These are phyloP conservation scores for Cyanoramphus novaezelandiae DNA, from an alignment of 2,113 vertebrate genomes.

Conservation along the genomic window DNA sequence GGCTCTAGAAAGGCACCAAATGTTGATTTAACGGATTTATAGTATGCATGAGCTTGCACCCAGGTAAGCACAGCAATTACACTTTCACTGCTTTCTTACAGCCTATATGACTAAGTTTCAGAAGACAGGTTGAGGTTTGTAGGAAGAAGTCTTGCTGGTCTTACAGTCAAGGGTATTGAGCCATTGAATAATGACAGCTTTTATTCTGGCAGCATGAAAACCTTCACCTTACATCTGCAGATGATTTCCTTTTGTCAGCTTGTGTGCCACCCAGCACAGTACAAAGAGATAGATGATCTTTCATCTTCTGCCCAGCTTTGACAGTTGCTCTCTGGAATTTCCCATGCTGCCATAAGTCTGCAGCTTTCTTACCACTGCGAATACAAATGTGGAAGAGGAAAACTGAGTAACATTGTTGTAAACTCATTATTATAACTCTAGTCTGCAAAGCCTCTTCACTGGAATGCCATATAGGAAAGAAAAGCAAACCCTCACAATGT, in stretches of 20 bases:
- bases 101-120: background rate
- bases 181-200: background rate
- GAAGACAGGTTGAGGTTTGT: background rate
- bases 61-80: background rate
- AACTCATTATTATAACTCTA: background rate
- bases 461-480: background rate
- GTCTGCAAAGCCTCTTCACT: background rate
- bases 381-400: background rate
- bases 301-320: background rate
- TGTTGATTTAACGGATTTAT: background rate
- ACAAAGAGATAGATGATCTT: background rate
- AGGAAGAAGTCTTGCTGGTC: background rate
- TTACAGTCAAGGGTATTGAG: background rate
- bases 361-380: background rate
- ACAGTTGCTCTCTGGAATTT: background rate
- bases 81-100: background rate
- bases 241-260: background rate
- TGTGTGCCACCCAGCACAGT: background rate
- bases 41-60: background rate
- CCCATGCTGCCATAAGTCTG: background rate
- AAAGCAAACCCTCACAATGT: background rate
- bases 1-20: background rate
- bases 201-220: background rate
- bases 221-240: background rate
- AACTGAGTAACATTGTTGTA: background rate